These are phyloP conservation scores for Pyralis farinalis DNA, from an alignment of 2,888 invertebrate genomes.

Conservation along the genomic window DNA sequence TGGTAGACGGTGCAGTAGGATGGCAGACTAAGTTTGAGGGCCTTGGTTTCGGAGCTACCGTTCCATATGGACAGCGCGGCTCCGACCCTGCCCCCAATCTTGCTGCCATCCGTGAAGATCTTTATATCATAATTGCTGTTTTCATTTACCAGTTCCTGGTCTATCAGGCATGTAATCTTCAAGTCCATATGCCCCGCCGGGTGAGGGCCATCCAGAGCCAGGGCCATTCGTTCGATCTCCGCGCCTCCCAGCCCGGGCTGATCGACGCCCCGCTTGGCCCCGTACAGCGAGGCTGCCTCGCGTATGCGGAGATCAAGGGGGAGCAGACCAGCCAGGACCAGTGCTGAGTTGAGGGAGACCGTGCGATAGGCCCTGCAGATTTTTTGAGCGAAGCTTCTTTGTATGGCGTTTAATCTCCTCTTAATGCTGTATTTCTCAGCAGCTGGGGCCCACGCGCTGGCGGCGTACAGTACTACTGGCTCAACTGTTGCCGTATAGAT, in stretches of 20 bases:
- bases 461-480: conserved; percentile 1
- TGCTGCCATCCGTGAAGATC: too few species aligned
- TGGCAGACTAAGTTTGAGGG: too few species aligned
- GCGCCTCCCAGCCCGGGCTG: conserved; percentile 11
- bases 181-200: conserved; percentile 8
- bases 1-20: too few species aligned
- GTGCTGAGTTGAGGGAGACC: conserved; percentile 16
- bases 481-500: neutral
- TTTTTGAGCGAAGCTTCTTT: conserved; percentile 15
- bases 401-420: conserved; percentile 4
- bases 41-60: too few species aligned
- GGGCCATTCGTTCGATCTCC: conserved; percentile 16
- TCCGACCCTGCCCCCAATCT: too few species aligned
- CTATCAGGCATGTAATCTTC: conserved; percentile 6
- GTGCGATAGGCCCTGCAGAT: conserved; percentile 15
- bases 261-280: conserved; percentile 14
- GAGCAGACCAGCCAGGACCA: conserved; percentile 1
- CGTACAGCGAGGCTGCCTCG: conserved; percentile 18
- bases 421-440: neutral
- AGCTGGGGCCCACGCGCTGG: conserved; percentile 13
- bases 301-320: conserved; percentile 18
- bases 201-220: conserved; percentile 6
- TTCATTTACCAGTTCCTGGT: neutral
- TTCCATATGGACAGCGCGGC: too few species aligned
- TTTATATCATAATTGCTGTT: neutral